Base-by-base conservation (phyloP, 2,888 invertebrate species). In the Meiosimyza decipiens region DNA sequence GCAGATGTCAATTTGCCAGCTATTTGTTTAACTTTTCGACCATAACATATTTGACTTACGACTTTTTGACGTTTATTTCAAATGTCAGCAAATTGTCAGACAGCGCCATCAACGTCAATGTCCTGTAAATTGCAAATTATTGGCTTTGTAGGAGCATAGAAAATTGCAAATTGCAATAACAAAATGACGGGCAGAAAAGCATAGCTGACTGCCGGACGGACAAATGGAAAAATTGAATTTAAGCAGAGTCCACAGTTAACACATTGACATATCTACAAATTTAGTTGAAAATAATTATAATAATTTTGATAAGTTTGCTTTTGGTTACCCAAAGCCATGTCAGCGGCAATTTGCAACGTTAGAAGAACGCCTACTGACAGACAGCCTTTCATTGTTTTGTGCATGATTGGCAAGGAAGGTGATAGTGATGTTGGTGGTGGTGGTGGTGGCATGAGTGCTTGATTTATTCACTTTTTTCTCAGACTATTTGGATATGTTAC, bases 131-230 rank as follows among this genome's bases (percentile, higher is more conserved):
- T 63, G 49, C 63, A 63, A 63, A 64, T 64, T 64, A 50, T 60
- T 50, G 22, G 50, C 18, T 50, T 64, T 50, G 50, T 16, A 5
- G 11, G 49, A n/a, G 47, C 33, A 55, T 52, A 47, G 13, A 7
- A 67, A 55, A 67, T 67, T 67, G 54, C 18, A 57, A 67, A 55
- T 67, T 67, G 67, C 40, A 52, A 54, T n/a, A 55, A 40, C 67
- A 67, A 67, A 67, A 54, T 47, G 11, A 22, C 60, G 40, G 9
- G 13, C n/a, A 33, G 33, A 28, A 33, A 33, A 62, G 60, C 40
- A 40, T 40, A 33, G 11, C 40, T n/a, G 47, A 63, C 63, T 9
- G 63, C 33, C 63, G 16, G 63, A 40, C 40, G 22, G 50, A 64
- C 64, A 64, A 50, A 64, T 64, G 64, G n/a, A 49, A 28, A 60